phyloP scores from a whole-genome alignment of 2,797 vertebrate genomes.

The Coregonus sp. region DNA sequence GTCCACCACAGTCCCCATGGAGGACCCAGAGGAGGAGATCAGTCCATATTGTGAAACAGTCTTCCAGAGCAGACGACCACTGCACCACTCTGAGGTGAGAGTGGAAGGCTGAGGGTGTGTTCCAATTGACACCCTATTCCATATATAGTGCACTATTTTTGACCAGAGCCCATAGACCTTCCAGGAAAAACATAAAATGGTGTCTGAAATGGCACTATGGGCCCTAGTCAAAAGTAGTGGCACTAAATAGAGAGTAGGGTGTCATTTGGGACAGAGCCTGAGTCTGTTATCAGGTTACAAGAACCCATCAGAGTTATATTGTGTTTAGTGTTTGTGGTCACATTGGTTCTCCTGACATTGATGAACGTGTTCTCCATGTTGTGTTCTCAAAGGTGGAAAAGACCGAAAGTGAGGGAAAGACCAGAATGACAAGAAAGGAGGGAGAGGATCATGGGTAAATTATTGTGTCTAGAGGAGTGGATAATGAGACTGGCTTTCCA shows the following conservation, averaged over 20 bases:
- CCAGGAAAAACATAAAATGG: no score
- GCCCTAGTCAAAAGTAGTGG: not conserved
- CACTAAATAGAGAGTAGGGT: not conserved
- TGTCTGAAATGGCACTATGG: no score
- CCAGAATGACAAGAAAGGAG: slow-evolving; percentile 38
- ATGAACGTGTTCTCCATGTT: not conserved
- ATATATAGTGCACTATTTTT: not conserved
- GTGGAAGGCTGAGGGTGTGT: not conserved
- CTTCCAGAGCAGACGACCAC: slow-evolving; percentile 70
- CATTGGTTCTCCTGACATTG: not conserved
- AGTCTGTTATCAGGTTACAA: slow-evolving; percentile 3
- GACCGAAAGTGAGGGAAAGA: slow-evolving; percentile 47
- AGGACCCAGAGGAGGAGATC: slow-evolving; percentile 77
- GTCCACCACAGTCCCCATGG: slow-evolving; percentile 55
- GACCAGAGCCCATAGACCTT: not conserved
- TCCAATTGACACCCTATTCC: not conserved
- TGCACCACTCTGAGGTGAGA: slow-evolving; percentile 65
- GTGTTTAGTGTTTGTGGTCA: not conserved
- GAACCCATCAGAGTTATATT: not conserved
- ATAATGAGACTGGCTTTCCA: not conserved
- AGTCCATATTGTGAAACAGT: slow-evolving; percentile 90
- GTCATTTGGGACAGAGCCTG: not conserved
- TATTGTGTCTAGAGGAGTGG: not conserved
- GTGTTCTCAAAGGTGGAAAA: slow-evolving; percentile 47
- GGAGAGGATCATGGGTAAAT: slow-evolving; percentile 72